phyloP scores from a whole-genome alignment of 2,888 invertebrate genomes.

The Scelioninae gen. 2 region DNA sequence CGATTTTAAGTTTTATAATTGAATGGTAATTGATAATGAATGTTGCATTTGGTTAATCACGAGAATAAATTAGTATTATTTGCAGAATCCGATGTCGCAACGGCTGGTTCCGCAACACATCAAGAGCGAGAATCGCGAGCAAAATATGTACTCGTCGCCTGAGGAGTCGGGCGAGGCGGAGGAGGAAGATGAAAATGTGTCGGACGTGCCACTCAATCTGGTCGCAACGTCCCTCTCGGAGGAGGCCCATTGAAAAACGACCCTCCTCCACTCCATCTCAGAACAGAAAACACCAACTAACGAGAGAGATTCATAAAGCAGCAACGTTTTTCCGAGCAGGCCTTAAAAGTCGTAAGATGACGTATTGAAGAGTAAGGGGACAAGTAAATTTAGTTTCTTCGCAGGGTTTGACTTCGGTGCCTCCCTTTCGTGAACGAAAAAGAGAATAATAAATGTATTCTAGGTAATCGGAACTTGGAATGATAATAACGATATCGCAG shows the following conservation, averaged over 20 bases:
- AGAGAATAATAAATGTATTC: background rate
- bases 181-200: constrained; percentile 76
- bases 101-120: constrained; percentile 65
- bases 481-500: constrained; percentile 71
- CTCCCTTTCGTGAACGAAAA: constrained; percentile 18
- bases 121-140: constrained; percentile 70
- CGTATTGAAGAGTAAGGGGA: background rate
- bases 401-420: constrained; percentile 40
- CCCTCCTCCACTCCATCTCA: background rate
- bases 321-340: constrained; percentile 47
- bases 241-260: constrained; percentile 76
- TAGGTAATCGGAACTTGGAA: constrained; percentile 33
- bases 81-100: constrained; percentile 54
- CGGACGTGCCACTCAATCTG: constrained; percentile 83
- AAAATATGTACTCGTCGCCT: constrained; percentile 66
- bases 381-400: background rate
- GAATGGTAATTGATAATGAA: too few species aligned
- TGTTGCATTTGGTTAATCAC: too few species aligned
- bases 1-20: too few species aligned
- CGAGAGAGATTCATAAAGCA: constrained; percentile 3
- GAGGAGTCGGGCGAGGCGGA: constrained; percentile 68
- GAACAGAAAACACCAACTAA: constrained; percentile 7
- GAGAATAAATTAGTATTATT: constrained; percentile 44
- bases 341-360: constrained; percentile 40
- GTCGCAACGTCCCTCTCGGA: constrained; percentile 83